Percentiles rank a stretch among this genome's conserved stretches.
Conservation (phyloP, 2,797 vertebrate species). For the Vultur gryphus region DNA sequence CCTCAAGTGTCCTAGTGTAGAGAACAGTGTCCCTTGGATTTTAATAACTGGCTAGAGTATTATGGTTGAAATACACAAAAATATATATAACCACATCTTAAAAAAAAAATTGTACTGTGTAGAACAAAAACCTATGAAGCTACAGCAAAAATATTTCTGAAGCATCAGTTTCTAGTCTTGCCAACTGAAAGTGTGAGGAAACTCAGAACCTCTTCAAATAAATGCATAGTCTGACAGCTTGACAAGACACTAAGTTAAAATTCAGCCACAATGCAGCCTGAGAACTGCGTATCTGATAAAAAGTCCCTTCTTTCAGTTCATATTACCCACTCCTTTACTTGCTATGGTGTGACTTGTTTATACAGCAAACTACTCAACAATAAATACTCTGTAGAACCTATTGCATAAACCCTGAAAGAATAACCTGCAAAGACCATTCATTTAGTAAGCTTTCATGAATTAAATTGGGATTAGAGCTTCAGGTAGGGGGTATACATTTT, state of each 20-base stretch:
- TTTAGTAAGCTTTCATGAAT: neutral
- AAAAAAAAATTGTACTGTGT: neutral
- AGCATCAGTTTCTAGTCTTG: neutral
- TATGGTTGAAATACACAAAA: slow-evolving; percentile 69
- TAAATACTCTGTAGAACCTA: neutral
- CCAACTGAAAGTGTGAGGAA: neutral
- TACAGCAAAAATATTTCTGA: neutral
- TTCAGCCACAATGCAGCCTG: neutral
- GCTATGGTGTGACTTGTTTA: neutral
- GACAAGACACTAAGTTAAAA: neutral
- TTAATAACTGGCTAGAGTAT: slow-evolving; percentile 51
- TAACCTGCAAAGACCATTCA: neutral
- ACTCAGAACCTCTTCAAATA: neutral
- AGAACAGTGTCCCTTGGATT: slow-evolving; percentile 48
- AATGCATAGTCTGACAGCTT: neutral
- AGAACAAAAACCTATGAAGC: neutral
- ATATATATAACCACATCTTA: neutral
- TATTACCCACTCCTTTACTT: neutral
- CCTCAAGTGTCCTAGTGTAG: slow-evolving; percentile 67
- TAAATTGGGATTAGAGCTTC: neutral
- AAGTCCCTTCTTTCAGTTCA: neutral
- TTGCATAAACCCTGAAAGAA: neutral
- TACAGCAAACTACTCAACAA: neutral
- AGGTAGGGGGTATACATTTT: neutral
- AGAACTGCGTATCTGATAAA: neutral